Evolutionary conservation across 1,140 invertebrate species (phyloP).

Genomic region (Drosophila pseudoobscura): DNA sequence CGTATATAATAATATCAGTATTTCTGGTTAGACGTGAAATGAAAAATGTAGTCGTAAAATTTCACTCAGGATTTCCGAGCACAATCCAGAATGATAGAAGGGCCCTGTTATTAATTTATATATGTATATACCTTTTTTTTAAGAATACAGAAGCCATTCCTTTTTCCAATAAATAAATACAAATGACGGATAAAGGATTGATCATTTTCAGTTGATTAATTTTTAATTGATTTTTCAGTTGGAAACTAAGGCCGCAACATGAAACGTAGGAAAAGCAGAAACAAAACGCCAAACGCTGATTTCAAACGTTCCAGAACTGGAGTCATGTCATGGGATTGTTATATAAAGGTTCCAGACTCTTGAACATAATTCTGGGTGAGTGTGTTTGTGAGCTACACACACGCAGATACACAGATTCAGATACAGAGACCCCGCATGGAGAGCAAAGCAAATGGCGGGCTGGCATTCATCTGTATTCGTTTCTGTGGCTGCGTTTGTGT

Average conservation of each 20-base stretch:
- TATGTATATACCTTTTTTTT: no score
- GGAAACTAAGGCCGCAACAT: constrained; percentile 67
- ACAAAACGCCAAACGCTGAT: constrained; percentile 53
- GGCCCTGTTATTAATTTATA: no score
- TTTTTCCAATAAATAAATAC: not conserved
- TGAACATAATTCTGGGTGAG: constrained; percentile 83
- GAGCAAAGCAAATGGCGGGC: constrained; percentile 70
- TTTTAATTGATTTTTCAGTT: constrained; percentile 46
- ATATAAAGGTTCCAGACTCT: constrained; percentile 83
- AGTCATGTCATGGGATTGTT: constrained; percentile 83
- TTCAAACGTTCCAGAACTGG: constrained; percentile 63
- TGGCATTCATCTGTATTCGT: constrained; percentile 13
- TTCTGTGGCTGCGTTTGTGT: constrained; percentile 20
- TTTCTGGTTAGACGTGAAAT: no score
- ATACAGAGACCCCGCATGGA: constrained; percentile 9
- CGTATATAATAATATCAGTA: no score
- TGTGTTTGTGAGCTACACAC: constrained; percentile 37
- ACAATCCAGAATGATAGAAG: no score
- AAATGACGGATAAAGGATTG: no score
- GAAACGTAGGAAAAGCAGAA: constrained; percentile 82
- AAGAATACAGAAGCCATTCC: no score
- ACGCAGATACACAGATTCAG: constrained; percentile 26
- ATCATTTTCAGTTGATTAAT: not conserved
- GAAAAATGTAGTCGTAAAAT: no score
- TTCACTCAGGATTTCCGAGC: no score